Percentiles rank a stretch among this genome's conserved stretches.
Conservation (phyloP, 2,113 vertebrate genomes). For the Megaceryle maxima region DNA sequence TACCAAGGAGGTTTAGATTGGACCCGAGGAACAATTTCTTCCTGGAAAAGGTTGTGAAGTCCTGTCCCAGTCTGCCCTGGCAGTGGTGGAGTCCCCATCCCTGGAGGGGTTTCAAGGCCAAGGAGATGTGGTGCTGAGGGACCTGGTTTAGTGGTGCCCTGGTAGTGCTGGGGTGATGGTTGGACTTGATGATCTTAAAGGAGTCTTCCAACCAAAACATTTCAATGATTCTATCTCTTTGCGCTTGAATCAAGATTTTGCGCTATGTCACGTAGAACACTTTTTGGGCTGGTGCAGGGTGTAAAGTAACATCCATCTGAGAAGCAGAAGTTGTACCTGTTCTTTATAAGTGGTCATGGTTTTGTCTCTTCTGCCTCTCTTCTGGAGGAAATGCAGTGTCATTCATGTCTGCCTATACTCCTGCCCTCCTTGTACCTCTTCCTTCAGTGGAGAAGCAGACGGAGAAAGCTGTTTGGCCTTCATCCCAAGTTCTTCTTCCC, state of each 20-base stretch:
- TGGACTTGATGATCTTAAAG: too few relatives aligned
- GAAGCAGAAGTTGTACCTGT: neutral
- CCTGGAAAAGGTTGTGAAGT: too few relatives aligned
- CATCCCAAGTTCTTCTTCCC: neutral
- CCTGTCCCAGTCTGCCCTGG: too few relatives aligned
- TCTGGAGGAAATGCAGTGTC: neutral
- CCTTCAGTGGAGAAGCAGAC: neutral
- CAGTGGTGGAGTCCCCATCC: too few relatives aligned
- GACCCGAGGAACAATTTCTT: too few relatives aligned
- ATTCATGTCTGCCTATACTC: neutral
- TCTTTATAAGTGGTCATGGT: neutral
- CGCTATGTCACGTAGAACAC: accelerated
- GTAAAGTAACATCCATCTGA: neutral
- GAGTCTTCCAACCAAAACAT: too few relatives aligned
- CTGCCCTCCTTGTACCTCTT: neutral
- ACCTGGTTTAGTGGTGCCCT: too few relatives aligned
- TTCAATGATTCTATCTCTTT: neutral
- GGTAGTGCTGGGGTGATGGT: too few relatives aligned
- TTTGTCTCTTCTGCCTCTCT: neutral
- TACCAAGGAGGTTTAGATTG: too few relatives aligned
- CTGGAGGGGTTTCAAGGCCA: too few relatives aligned
- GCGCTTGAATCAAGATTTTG: neutral
- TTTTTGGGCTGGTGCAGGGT: neutral
- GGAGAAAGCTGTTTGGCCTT: neutral
- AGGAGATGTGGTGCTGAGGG: too few relatives aligned